Percentiles rank a stretch among this genome's conserved stretches.
Evolutionary conservation across 1,140 invertebrate species (phyloP).

Genomic region (Luehdorfia chinensis): DNA sequence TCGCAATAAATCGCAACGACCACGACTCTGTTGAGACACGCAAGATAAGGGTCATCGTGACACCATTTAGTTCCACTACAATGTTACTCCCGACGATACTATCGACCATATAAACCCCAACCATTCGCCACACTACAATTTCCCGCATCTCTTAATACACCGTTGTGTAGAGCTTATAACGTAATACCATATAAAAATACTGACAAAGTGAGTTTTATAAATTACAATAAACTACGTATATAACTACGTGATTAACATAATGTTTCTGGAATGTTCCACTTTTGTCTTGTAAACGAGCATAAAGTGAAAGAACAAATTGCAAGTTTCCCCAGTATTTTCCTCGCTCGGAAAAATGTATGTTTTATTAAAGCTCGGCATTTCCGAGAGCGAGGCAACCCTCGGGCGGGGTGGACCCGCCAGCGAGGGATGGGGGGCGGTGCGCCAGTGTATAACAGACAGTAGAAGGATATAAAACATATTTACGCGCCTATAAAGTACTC

Average conservation of each 20-base stretch:
- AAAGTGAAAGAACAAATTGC: constrained; percentile 77
- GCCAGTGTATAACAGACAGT: constrained; percentile 74
- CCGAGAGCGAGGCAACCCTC: constrained; percentile 71
- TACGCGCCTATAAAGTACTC: constrained; percentile 77
- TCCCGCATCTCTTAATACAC: constrained; percentile 28
- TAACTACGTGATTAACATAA: constrained; percentile 74
- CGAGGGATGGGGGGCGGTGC: constrained; percentile 44
- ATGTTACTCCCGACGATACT: constrained; percentile 26
- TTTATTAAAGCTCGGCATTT: constrained; percentile 77
- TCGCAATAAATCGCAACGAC: constrained; percentile 58
- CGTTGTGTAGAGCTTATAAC: constrained; percentile 15
- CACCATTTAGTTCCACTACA: constrained; percentile 38
- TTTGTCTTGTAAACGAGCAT: constrained; percentile 77
- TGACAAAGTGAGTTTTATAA: constrained; percentile 35
- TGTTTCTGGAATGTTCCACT: constrained; percentile 74
- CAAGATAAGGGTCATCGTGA: constrained; percentile 64
- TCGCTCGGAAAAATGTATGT: constrained; percentile 76
- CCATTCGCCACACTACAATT: constrained; percentile 35
- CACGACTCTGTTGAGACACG: constrained; percentile 41
- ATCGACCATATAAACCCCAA: too few relatives aligned
- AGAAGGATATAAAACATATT: constrained; percentile 77
- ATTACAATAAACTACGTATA: constrained; percentile 61
- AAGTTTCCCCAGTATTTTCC: constrained; percentile 76
- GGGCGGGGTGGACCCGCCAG: constrained; percentile 37
- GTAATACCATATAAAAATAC: constrained; percentile 21